phyloP scores from a whole-genome alignment of 2,888 invertebrate species.

The Metallyticus violacea region DNA sequence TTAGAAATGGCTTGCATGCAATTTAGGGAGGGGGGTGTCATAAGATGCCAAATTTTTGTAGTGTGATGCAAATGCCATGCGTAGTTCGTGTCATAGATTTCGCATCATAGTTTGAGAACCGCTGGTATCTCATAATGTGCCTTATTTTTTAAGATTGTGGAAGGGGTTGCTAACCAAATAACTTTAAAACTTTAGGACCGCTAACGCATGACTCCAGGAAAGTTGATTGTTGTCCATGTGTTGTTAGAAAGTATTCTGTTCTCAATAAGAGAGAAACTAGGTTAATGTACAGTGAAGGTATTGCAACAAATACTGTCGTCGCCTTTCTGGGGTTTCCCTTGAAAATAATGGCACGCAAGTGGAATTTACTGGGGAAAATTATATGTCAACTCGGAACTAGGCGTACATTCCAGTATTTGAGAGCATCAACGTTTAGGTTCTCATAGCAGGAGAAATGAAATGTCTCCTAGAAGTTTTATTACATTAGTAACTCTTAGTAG shows the following conservation, averaged over 20 bases:
- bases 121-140: background rate
- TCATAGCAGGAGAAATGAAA: too few species aligned
- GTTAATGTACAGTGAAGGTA: background rate
- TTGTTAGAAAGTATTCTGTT: background rate
- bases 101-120: background rate
- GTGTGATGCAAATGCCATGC: background rate
- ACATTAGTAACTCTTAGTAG: too few species aligned
- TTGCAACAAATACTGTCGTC: too few species aligned
- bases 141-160: background rate
- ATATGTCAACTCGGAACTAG: background rate
- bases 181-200: background rate
- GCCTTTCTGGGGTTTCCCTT: background rate
- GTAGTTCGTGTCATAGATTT: background rate
- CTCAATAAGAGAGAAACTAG: background rate
- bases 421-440: too few species aligned
- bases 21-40: background rate
- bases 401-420: too few species aligned
- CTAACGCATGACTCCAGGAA: background rate
- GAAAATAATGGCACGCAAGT: background rate
- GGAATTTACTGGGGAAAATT: too few species aligned
- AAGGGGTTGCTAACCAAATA: background rate
- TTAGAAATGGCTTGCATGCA: background rate
- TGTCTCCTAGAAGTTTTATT: too few species aligned
- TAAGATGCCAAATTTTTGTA: background rate
- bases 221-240: background rate